These are phyloP conservation scores for Trichopria drosophilae DNA, from an alignment of 2,888 invertebrate genomes.

Conservation along the genomic window DNA sequence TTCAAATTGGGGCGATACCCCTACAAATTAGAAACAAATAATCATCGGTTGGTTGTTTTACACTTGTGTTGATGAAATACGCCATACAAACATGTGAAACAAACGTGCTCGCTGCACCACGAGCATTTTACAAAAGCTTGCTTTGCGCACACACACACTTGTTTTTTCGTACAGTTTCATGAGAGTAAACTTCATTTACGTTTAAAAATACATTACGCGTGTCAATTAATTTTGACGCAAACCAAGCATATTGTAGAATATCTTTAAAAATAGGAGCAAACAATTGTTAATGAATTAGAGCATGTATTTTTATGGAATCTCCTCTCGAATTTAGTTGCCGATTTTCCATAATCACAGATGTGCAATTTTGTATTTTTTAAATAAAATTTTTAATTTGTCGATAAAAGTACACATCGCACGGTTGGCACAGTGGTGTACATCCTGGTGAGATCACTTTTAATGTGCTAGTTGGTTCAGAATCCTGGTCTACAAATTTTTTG, in stretches of 20 bases:
- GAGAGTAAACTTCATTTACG: conserved; percentile 9
- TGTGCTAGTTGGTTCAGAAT: not conserved
- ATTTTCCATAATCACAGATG: conserved; percentile 1
- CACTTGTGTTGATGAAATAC: too few relatives aligned
- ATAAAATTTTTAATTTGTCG: conserved; percentile 18
- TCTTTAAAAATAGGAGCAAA: conserved; percentile 9
- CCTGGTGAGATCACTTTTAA: conserved; percentile 9
- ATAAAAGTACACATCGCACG: conserved; percentile 16
- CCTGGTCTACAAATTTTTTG: not conserved
- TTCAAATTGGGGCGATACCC: too few relatives aligned
- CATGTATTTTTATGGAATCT: conserved; percentile 14
- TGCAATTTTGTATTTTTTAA: conserved; percentile 12
- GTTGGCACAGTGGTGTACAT: conserved; percentile 15
- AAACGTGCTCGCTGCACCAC: conserved; percentile 2
- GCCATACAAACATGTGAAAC: conserved; percentile 10
- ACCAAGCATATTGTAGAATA: conserved; percentile 20
- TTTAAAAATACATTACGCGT: conserved; percentile 5
- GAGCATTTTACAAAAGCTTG: conserved; percentile 10
- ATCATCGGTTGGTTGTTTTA: too few relatives aligned
- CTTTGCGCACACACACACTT: not conserved
- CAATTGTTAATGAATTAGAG: conserved; percentile 9
- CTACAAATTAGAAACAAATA: too few relatives aligned
- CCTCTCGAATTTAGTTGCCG: conserved; percentile 11
- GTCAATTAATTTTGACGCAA: conserved; percentile 2
- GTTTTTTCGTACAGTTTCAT: not conserved